Evolutionary conservation across 2,113 vertebrate genomes (phyloP).

Genomic region (Chinchilla lanigera): DNA sequence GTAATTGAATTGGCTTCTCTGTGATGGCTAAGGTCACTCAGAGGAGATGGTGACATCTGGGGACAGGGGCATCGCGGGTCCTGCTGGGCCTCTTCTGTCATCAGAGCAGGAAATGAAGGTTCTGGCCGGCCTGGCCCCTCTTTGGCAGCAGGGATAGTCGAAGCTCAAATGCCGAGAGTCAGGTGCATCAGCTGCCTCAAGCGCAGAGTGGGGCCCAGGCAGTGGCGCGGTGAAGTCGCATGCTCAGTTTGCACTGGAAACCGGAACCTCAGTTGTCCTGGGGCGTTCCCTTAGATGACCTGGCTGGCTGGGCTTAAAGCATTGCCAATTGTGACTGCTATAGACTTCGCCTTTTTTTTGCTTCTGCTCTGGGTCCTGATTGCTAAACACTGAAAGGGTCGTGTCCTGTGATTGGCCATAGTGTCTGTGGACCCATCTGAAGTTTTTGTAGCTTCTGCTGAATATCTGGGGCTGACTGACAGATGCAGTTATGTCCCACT

Average conservation of each 20-base stretch:
- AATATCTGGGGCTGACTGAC: neutral
- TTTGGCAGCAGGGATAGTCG: neutral
- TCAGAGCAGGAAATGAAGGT: neutral
- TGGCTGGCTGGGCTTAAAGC: neutral
- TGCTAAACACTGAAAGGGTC: neutral
- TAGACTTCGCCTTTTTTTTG: no score
- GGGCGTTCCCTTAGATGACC: neutral
- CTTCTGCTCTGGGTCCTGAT: neutral
- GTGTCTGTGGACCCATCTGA: neutral
- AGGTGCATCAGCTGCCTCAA: neutral
- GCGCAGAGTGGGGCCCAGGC: neutral
- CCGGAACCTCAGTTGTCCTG: neutral
- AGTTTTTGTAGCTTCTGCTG: neutral
- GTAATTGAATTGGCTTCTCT: neutral
- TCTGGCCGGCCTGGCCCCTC: neutral
- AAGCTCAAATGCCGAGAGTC: no score
- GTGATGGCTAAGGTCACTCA: neutral
- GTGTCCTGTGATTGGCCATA: neutral
- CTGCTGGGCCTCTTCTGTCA: neutral
- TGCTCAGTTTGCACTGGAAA: neutral
- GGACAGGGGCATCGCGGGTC: neutral
- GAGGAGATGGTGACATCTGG: neutral
- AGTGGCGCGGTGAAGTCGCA: neutral
- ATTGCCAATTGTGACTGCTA: neutral
- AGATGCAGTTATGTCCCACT: neutral